Conservation (phyloP, 2,113 vertebrate species). For the Grammomys surdaster region DNA sequence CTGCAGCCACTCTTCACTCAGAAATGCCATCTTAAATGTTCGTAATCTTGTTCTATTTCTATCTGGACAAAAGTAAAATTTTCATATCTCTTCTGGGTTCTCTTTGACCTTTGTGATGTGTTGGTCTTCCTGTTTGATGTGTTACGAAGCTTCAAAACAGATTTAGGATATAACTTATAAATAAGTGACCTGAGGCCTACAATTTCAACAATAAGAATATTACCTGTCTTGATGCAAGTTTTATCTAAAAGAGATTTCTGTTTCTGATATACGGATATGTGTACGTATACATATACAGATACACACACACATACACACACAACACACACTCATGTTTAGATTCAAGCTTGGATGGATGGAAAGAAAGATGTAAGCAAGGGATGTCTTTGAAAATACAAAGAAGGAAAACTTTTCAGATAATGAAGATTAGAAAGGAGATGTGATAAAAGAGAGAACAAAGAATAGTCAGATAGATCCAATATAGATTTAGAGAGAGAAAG, state of each 20-base stretch:
- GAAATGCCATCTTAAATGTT: not conserved
- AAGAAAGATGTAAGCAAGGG: not conserved
- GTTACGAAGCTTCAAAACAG: not conserved
- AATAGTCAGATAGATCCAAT: not conserved
- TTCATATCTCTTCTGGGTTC: not conserved
- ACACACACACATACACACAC: no score
- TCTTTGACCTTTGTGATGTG: not conserved
- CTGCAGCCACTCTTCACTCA: not conserved
- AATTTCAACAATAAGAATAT: not conserved
- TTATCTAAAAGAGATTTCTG: not conserved
- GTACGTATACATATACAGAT: no score
- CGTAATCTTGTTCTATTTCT: constrained; percentile 58
- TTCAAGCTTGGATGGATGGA: not conserved
- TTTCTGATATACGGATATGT: not conserved
- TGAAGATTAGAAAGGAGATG: not conserved
- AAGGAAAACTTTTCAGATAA: not conserved
- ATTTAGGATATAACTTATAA: not conserved
- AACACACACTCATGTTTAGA: not conserved
- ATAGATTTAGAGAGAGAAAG: not conserved
- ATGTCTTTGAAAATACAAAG: not conserved
- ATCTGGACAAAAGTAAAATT: not conserved
- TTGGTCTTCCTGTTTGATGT: not conserved
- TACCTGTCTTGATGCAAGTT: not conserved
- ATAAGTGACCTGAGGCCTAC: not conserved
- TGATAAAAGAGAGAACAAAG: not conserved